These are phyloP conservation scores for Alaudala cheleensis DNA, from an alignment of 2,113 vertebrate species.

Conservation along the genomic window DNA sequence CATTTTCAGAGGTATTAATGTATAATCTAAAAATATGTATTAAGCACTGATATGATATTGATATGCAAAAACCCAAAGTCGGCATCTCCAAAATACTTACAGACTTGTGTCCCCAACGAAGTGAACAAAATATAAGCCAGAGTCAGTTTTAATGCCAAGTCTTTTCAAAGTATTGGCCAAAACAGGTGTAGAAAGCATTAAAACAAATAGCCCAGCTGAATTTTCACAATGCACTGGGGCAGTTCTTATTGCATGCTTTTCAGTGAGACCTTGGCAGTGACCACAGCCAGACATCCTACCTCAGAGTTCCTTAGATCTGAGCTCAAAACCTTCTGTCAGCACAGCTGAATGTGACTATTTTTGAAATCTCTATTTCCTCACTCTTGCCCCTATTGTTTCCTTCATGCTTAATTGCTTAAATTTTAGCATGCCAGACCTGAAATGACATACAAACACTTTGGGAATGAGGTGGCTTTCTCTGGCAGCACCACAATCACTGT, in stretches of 20 bases:
- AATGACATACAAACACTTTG: background rate
- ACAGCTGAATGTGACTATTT: background rate
- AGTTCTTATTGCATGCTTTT: background rate
- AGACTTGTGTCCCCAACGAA: background rate
- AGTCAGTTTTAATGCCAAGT: background rate
- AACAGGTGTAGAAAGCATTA: slow-evolving; percentile 19
- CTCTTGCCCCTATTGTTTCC: background rate
- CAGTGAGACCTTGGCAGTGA: background rate
- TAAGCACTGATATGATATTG: background rate
- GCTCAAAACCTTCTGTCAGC: background rate
- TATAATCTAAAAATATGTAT: background rate
- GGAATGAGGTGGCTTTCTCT: background rate
- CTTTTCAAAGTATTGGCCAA: background rate
- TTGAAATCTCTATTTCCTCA: background rate
- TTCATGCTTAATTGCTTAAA: background rate
- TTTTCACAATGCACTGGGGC: background rate
- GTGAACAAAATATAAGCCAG: background rate
- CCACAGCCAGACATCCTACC: background rate
- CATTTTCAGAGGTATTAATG: background rate
- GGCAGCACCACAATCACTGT: background rate
- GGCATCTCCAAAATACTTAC: background rate
- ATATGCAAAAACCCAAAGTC: background rate
- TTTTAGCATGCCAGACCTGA: background rate
- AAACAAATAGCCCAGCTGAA: slow-evolving; percentile 17
- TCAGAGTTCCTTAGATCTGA: background rate